Percentiles rank a stretch among this genome's conserved stretches.
These are phyloP conservation scores for Austrofundulus limnaeus DNA, from an alignment of 2,113 vertebrate species.

Conservation along the genomic window DNA sequence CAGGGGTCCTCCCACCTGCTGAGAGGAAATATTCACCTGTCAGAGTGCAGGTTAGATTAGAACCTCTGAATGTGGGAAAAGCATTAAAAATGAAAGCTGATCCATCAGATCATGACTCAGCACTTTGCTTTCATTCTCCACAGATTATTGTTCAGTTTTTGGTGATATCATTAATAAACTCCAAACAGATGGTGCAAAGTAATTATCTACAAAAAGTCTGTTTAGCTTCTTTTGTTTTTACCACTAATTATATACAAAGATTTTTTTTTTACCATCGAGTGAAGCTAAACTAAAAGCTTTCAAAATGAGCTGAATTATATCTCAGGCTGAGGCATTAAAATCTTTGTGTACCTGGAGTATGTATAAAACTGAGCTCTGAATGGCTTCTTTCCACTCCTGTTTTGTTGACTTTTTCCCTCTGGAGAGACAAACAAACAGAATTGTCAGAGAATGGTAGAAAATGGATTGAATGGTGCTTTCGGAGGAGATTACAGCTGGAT, in stretches of 20 bases:
- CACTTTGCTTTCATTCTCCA: neutral
- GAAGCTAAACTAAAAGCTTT: too few relatives aligned
- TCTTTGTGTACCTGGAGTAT: neutral
- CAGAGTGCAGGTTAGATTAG: conserved; percentile 9
- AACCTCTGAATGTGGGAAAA: conserved; percentile 23
- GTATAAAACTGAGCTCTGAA: neutral
- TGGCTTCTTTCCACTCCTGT: neutral
- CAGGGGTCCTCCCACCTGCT: neutral
- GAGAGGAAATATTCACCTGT: conserved; percentile 4
- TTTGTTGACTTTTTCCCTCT: neutral
- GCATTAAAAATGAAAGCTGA: conserved; percentile 12
- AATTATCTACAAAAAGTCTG: neutral
- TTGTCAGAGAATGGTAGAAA: conserved; percentile 19
- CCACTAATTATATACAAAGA: neutral
- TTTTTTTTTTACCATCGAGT: too few relatives aligned
- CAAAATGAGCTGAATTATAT: too few relatives aligned
- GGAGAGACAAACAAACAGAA: neutral
- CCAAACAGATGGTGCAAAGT: neutral
- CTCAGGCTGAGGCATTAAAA: neutral
- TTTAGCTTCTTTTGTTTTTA: neutral
- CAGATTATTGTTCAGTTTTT: neutral
- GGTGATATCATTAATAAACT: neutral
- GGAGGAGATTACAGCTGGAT: conserved; percentile 16
- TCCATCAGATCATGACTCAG: neutral
- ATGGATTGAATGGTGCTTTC: conserved; percentile 12